These are phyloP conservation scores for Oceanites oceanicus DNA, from an alignment of 2,113 vertebrate genomes.

Conservation along the genomic window DNA sequence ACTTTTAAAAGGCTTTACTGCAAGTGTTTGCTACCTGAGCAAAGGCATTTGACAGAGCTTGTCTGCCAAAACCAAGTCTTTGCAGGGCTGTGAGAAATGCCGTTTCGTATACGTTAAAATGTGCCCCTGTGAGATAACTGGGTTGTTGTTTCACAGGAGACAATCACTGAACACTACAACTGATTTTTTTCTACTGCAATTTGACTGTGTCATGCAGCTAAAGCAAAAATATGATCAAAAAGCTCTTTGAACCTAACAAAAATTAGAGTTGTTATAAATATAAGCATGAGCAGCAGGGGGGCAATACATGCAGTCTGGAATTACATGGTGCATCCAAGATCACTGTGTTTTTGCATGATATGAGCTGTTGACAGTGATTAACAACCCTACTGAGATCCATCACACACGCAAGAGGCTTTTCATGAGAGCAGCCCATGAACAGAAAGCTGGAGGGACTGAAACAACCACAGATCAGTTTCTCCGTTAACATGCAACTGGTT, in stretches of 20 bases:
- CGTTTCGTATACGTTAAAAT: fast-evolving
- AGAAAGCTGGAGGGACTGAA: background rate
- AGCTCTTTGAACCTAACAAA: background rate
- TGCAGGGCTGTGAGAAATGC: background rate
- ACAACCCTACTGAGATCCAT: background rate
- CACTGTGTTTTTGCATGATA: background rate
- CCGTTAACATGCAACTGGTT: background rate
- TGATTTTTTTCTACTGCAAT: background rate
- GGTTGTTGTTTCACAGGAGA: background rate
- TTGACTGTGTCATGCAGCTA: background rate
- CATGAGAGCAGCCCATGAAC: background rate
- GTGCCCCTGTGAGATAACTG: background rate
- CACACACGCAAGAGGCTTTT: background rate
- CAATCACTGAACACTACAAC: background rate
- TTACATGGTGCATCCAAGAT: background rate
- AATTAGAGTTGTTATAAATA: background rate
- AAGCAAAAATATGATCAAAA: background rate
- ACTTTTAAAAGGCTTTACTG: background rate
- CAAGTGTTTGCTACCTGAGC: fast-evolving
- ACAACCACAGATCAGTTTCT: background rate
- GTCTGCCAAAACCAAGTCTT: background rate
- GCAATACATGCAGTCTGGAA: background rate
- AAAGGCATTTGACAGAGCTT: background rate
- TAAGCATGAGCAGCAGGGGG: background rate
- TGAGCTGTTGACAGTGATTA: background rate